These are phyloP conservation scores for Clepsis dumicolana DNA, from an alignment of 2,888 invertebrate species.

Conservation along the genomic window DNA sequence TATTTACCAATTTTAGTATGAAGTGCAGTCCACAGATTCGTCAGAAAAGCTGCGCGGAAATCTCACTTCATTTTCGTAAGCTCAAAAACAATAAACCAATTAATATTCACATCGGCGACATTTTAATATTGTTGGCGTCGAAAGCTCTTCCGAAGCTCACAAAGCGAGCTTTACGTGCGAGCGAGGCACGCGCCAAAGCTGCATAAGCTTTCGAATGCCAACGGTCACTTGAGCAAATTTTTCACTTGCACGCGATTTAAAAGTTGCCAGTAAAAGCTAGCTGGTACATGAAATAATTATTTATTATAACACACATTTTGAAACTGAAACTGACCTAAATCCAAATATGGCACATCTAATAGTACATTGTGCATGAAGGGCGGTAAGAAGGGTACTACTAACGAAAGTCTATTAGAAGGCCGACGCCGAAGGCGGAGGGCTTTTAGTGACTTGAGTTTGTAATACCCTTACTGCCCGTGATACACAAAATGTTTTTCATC, in stretches of 20 bases:
- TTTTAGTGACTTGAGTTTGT: too few species aligned
- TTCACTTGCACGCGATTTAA: constrained; percentile 3
- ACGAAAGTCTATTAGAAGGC: too few species aligned
- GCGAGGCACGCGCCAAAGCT: not conserved
- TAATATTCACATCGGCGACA: not conserved
- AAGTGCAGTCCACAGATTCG: too few species aligned
- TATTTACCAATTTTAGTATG: too few species aligned
- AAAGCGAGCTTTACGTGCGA: constrained; percentile 5
- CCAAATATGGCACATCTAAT: too few species aligned
- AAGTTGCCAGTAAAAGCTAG: constrained; percentile 1
- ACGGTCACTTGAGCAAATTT: constrained; percentile 12
- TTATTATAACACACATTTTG: not conserved
- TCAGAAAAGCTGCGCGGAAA: not conserved
- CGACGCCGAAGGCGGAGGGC: too few species aligned
- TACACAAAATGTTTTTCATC: too few species aligned
- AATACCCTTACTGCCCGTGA: too few species aligned
- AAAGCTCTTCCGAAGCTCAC: constrained; percentile 5
- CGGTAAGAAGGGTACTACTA: too few species aligned
- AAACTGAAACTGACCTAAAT: too few species aligned
- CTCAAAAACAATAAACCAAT: constrained; percentile 5
- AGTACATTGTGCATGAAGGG: too few species aligned
- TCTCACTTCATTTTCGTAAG: not conserved
- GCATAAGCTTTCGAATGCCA: not conserved
- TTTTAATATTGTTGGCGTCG: constrained; percentile 8
- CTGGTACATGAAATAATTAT: too few species aligned